These are phyloP conservation scores for Atta texana DNA, from an alignment of 1,140 invertebrate genomes.

Conservation along the genomic window DNA sequence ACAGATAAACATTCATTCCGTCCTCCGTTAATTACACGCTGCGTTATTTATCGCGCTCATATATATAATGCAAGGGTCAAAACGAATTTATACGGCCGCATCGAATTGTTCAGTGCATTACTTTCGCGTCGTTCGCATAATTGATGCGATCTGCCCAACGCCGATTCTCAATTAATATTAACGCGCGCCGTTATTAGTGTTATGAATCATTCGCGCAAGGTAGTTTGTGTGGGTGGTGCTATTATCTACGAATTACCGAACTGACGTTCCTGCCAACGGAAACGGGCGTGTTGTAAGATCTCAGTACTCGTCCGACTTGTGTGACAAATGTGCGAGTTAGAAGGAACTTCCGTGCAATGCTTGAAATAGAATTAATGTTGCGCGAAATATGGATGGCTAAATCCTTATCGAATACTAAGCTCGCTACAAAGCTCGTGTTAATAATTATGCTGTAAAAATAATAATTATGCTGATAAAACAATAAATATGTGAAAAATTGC, in stretches of 20 bases:
- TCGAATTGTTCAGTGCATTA: conserved; percentile 73
- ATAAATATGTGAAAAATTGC: background rate
- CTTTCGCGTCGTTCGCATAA: conserved; percentile 70
- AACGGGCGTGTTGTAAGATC: conserved; percentile 42
- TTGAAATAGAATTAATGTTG: conserved; percentile 27
- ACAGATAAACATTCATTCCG: conserved; percentile 73
- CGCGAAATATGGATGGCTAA: background rate
- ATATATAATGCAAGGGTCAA: conserved; percentile 72
- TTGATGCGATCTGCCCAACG: conserved; percentile 65
- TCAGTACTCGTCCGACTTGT: conserved; percentile 10
- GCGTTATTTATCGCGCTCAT: conserved; percentile 75
- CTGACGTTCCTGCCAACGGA: conserved; percentile 30
- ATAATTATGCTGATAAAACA: background rate
- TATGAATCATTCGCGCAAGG: conserved; percentile 63
- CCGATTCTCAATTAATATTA: conserved; percentile 74
- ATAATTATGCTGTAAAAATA: background rate
- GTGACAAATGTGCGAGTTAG: conserved; percentile 42
- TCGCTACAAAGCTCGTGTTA: background rate
- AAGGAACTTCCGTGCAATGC: conserved; percentile 5
- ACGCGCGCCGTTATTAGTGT: conserved; percentile 58
- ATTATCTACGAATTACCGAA: conserved; percentile 58
- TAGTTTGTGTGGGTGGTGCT: conserved; percentile 27
- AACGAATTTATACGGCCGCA: conserved; percentile 72
- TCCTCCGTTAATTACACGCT: conserved; percentile 77
- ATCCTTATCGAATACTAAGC: background rate